Evolutionary conservation across 2,888 invertebrate genomes (phyloP).

Genomic region (Sycophila texana): DNA sequence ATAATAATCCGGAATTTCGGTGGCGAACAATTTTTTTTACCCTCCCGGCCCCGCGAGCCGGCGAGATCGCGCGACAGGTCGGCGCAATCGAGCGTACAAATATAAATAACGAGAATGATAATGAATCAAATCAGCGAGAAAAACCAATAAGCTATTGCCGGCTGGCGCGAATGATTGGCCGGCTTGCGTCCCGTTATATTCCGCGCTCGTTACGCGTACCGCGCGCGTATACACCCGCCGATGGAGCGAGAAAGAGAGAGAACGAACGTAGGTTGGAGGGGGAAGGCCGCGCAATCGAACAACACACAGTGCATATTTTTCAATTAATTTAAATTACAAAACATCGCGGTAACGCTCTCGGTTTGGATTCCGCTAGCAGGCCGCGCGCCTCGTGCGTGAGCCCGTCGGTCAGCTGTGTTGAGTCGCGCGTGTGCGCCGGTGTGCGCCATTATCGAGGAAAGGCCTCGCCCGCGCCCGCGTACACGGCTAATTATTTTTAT

Average conservation of each 20-base stretch:
- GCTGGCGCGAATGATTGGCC: conserved; percentile 71
- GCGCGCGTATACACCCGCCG: neutral
- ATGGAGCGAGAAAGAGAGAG: neutral
- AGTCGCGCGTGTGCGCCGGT: conserved; percentile 39
- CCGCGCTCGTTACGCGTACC: conserved; percentile 16
- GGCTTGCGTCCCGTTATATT: conserved; percentile 55
- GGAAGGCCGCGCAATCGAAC: conserved; percentile 64
- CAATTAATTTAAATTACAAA: conserved; percentile 75
- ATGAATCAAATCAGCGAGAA: conserved; percentile 74
- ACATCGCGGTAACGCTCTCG: conserved; percentile 68
- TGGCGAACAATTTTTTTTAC: conserved; percentile 28
- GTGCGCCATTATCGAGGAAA: conserved; percentile 27
- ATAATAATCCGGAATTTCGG: conserved; percentile 41
- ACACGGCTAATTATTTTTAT: conserved; percentile 55
- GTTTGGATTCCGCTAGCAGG: conserved; percentile 43
- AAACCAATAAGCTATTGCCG: conserved; percentile 74
- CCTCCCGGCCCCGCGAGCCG: neutral
- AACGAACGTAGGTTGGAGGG: conserved; percentile 8
- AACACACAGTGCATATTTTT: conserved; percentile 74
- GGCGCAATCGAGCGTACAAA: conserved; percentile 64
- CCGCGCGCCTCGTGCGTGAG: conserved; percentile 56
- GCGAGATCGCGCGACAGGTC: neutral
- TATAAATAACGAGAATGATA: conserved; percentile 74
- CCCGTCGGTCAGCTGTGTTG: conserved; percentile 30
- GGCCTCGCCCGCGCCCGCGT: neutral